Evolutionary conservation across 2,888 invertebrate species (phyloP).

Genomic region (Geophilus truncorum): DNA sequence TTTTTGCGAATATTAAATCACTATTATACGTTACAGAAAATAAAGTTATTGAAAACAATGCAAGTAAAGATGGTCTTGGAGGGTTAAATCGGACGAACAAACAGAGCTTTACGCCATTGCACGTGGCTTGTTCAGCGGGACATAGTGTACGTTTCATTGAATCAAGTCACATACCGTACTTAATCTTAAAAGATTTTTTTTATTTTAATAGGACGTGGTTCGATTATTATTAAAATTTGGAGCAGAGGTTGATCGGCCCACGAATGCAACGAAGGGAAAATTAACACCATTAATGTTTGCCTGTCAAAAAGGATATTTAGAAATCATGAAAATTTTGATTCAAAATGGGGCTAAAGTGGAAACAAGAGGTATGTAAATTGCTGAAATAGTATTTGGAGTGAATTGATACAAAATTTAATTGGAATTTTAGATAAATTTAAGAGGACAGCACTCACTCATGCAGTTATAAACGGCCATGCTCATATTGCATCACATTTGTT

Average conservation of each 20-base stretch:
- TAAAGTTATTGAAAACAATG: slow-evolving; percentile 35
- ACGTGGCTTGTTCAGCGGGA: slow-evolving; percentile 48
- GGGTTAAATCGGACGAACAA: slow-evolving; percentile 48
- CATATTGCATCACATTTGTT: slow-evolving; percentile 52
- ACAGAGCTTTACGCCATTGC: slow-evolving; percentile 48
- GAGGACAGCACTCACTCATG: slow-evolving; percentile 53
- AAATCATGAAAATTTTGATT: slow-evolving; percentile 49
- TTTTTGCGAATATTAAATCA: too few species aligned
- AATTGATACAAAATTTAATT: neutral
- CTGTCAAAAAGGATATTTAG: slow-evolving; percentile 48
- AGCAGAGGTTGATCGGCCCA: slow-evolving; percentile 47
- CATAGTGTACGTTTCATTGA: slow-evolving; percentile 44
- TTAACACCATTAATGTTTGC: slow-evolving; percentile 53
- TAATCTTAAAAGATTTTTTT: neutral
- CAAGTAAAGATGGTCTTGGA: slow-evolving; percentile 45
- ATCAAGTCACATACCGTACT: neutral
- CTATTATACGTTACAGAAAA: slow-evolving; percentile 39
- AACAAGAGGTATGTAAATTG: slow-evolving; percentile 43
- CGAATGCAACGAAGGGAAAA: slow-evolving; percentile 48
- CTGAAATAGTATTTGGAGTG: neutral
- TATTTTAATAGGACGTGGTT: slow-evolving; percentile 46
- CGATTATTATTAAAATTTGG: slow-evolving; percentile 47
- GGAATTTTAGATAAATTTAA: slow-evolving; percentile 51
- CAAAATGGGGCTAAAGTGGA: slow-evolving; percentile 50
- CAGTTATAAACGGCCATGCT: slow-evolving; percentile 53